Percentiles rank a stretch among this genome's conserved stretches.
phyloP scores from a whole-genome alignment of 2,888 invertebrate species.

The Phyto melanocephala region DNA sequence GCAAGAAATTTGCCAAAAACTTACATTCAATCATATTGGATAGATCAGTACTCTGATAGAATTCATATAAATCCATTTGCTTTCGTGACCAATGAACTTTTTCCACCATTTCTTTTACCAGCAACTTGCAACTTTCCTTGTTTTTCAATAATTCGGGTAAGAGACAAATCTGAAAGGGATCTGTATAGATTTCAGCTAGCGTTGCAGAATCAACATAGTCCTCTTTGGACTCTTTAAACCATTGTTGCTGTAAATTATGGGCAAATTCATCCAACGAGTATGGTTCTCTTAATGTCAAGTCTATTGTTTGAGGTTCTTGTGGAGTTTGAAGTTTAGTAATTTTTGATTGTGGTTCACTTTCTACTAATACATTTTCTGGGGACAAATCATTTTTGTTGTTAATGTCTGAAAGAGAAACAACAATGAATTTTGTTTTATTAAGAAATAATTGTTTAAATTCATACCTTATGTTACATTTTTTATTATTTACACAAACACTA shows the following conservation, averaged over 20 bases:
- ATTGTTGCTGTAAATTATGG: constrained; percentile 61
- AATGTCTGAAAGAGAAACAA: constrained; percentile 57
- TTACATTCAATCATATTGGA: constrained; percentile 79
- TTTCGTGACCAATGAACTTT: constrained; percentile 86
- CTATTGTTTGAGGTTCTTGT: constrained; percentile 38
- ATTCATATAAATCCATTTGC: constrained; percentile 93
- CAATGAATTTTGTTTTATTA: constrained; percentile 75
- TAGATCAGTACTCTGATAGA: constrained; percentile 89
- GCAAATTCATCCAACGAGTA: constrained; percentile 68
- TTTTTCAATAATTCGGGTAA: constrained; percentile 83
- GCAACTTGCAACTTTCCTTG: constrained; percentile 81
- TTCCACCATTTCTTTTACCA: constrained; percentile 84
- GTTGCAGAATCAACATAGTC: constrained; percentile 68
- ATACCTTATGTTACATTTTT: constrained; percentile 71
- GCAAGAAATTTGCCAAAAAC: constrained; percentile 83
- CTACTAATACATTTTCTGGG: not conserved
- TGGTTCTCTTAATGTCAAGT: constrained; percentile 67
- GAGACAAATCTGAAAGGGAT: constrained; percentile 85
- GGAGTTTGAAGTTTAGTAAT: constrained; percentile 54
- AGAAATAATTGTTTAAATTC: constrained; percentile 67
- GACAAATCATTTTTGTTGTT: constrained; percentile 29
- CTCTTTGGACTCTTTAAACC: constrained; percentile 62
- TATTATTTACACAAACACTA: constrained; percentile 13
- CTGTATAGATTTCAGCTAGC: constrained; percentile 79
- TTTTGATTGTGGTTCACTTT: constrained; percentile 67